Base-by-base conservation (phyloP, 1,140 invertebrate species). In the Hydropsyche tenuis region DNA sequence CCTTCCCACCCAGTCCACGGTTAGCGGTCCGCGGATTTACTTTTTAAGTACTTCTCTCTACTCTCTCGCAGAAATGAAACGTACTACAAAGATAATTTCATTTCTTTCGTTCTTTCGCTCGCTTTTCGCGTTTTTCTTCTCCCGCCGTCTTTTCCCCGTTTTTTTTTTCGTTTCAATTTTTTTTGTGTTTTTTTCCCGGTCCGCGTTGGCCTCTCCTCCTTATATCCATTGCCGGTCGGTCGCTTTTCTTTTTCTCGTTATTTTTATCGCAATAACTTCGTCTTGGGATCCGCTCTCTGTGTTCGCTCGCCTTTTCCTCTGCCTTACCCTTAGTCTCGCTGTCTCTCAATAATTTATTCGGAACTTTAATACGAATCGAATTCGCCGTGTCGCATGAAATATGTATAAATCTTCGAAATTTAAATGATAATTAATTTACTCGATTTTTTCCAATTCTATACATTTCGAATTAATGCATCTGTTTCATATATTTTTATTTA, bases 61-160 rank as follows among this genome's bases (percentile, higher is more conserved):
- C 30, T 37, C 56, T 60, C 56, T 60, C 53, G 63, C 60, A 74
- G 72, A 72, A 73, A 77, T 77, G 75, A 74, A 77, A 74, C 75
- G 75, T 73, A 73, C 56, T 60, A 60, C 72, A 72, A 74, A 77
- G 72, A 77, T 77, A 77, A 77, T 77, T 77, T 77, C 75, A 76
- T 77, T 77, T 77, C 73, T 53, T 70, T 70, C 68, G 27, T 60
- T 53, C 27, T 30, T 16, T 30, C 14, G 1, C 18, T 27, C 42
- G 65, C 22, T 48, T 48, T 48, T 45, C 45, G 18, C 43, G 42
- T 68, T 68, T 66, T 43, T 20, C 18, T 43, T 45, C 30, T 48
- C 48, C 51, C 71, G 42, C 65, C 18, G 14, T 53, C 56, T 18
- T 72, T 72, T 62, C 70, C 69, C 56, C 69, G 72, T 48, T 71